These are phyloP conservation scores for Helicolenus hilgendorfi DNA, from an alignment of 2,797 vertebrate species.

Conservation along the genomic window DNA sequence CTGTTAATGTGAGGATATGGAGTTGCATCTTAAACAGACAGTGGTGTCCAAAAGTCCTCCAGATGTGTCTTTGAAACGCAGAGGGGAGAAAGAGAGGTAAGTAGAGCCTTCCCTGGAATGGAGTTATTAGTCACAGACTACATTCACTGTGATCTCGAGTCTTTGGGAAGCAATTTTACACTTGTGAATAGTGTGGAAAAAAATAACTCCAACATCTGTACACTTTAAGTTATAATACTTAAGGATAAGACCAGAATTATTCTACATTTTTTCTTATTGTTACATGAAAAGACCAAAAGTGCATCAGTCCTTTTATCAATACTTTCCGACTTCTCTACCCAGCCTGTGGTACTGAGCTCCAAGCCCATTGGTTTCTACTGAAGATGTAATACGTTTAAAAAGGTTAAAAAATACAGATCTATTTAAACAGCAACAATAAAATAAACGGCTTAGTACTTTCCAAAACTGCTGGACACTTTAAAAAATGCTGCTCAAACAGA, in stretches of 20 bases:
- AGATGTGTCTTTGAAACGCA: conserved; percentile 49
- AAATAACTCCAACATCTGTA: background rate
- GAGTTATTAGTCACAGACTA: conserved; percentile 24
- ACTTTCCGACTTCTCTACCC: background rate
- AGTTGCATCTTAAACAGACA: conserved; percentile 58
- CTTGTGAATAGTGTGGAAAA: background rate
- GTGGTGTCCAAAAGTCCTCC: conserved; percentile 45
- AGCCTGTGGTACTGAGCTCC: background rate
- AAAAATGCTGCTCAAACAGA: background rate
- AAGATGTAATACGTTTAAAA: background rate
- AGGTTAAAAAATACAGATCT: background rate
- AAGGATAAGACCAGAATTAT: background rate
- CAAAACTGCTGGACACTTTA: background rate
- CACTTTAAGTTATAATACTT: background rate
- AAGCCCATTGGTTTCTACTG: background rate
- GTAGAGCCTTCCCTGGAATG: conserved; percentile 22
- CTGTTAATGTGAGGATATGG: conserved; percentile 54
- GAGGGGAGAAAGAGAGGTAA: background rate
- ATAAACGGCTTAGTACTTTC: background rate
- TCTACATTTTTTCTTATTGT: background rate
- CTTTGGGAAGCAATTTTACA: background rate
- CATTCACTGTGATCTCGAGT: background rate
- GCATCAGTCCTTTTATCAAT: background rate
- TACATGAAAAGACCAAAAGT: background rate
- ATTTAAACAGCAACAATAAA: background rate